Base-by-base conservation (phyloP, 2,888 invertebrate species). In the Julus scanicus region DNA sequence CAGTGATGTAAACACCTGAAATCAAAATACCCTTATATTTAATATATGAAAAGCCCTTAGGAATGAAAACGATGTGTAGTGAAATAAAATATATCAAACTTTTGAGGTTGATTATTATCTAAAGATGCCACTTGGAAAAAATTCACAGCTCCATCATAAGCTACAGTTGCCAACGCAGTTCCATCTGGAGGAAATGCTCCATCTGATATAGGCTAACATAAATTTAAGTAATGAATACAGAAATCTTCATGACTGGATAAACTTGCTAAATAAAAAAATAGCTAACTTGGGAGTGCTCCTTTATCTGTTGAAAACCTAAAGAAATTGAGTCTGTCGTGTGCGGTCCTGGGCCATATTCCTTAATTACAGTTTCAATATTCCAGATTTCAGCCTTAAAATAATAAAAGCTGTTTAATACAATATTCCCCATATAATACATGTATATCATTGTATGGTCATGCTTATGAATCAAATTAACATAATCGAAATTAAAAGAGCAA, bases 131-230 rank as follows among this genome's bases (percentile, higher is more conserved):
- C 92, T 94, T 98, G 97, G 92, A 97, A 98, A 93, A 99, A 99
- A 92, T 97, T 96, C 86, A 98, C 97, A 91, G 95, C 94, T 87
- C 98, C 99, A 92, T 98, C 97, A 0, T 94, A 93, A 91, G 96
- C 95, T 49, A 97, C 97, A 71, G 98, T 97, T 84, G 98, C 98
- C 89, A 99, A 94, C 13, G 98, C 98, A 29, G 97, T 97, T 49
- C 98, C 98, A 93, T 98, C 99, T 0, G 98, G 98, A 84, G 98
- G 97, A 92, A 98, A 96, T 57, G 97, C 95, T 15, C 97, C 97
- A 93, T 97, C 97, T 20, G 96, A 95, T 87, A 98, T 95, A 39
- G 94, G 93, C 91, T 94, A 93, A 0, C 49, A 49, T 37, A 84
- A 40, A 89, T 83, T 80, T 86, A 87, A 17, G 87, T 29, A 29